A percentile compares a stretch with the other conserved stretches of the same genome.
phyloP scores from a whole-genome alignment of 2,797 vertebrate genomes.

The Percopsis omiscomaycus region DNA sequence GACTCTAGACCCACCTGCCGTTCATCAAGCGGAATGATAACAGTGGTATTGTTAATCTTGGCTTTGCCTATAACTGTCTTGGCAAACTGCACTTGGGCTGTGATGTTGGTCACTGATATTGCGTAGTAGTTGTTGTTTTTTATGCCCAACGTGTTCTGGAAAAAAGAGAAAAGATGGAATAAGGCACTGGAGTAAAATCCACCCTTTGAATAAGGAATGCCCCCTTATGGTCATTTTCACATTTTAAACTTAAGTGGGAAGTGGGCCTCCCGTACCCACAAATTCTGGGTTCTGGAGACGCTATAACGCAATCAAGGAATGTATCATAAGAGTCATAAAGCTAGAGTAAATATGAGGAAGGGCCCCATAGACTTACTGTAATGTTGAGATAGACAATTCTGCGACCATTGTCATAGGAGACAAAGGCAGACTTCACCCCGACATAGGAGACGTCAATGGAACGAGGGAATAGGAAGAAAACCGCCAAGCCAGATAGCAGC shows the following conservation, averaged over 20 bases:
- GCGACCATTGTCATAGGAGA: slow-evolving; percentile 83
- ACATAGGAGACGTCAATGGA: slow-evolving; percentile 93
- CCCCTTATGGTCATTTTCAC: too few relatives aligned
- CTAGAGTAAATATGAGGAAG: background rate
- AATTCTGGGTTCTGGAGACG: background rate
- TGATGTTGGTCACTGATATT: slow-evolving; percentile 90
- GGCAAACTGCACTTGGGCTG: slow-evolving; percentile 92
- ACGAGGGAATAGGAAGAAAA: slow-evolving; percentile 96
- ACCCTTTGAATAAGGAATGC: background rate
- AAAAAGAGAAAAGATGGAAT: slow-evolving; percentile 22
- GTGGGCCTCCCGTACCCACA: too few relatives aligned
- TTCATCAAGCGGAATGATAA: slow-evolving; percentile 87
- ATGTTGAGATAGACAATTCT: slow-evolving; percentile 92
- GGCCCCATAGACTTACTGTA: slow-evolving; percentile 79
- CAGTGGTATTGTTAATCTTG: slow-evolving; percentile 86
- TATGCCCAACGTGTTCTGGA: slow-evolving; percentile 92
- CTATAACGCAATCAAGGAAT: too few relatives aligned
- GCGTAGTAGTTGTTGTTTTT: slow-evolving; percentile 96
- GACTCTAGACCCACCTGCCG: slow-evolving; percentile 77
- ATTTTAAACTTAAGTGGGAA: too few relatives aligned
- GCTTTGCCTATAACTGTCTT: slow-evolving; percentile 94
- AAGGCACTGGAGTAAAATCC: background rate
- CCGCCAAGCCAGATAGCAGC: slow-evolving; percentile 90
- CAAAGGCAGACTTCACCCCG: slow-evolving; percentile 92
- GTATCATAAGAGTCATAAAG: too few relatives aligned